Evolutionary conservation across 2,888 invertebrate species (phyloP).

Genomic region (Ctena decussata): DNA sequence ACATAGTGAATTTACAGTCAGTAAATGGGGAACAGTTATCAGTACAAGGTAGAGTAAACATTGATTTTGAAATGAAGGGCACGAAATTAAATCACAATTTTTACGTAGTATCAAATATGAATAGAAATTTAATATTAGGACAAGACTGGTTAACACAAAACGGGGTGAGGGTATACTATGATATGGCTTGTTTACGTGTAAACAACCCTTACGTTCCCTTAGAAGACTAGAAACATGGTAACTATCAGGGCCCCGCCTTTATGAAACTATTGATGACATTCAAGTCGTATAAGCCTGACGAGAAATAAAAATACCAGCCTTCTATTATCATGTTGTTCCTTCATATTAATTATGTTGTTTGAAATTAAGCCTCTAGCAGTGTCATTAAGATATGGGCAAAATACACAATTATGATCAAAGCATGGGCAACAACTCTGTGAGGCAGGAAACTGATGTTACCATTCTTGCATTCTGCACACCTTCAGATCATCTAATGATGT

Average conservation of each 20-base stretch:
- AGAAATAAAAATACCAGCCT: background rate
- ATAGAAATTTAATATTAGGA: slow-evolving; percentile 29
- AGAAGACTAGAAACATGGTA: slow-evolving; percentile 53
- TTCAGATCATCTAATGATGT: too few relatives aligned
- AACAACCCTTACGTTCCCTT: slow-evolving; percentile 19
- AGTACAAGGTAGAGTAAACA: slow-evolving; percentile 16
- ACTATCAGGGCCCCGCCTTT: too few relatives aligned
- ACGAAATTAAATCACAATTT: slow-evolving; percentile 17
- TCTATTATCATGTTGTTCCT: too few relatives aligned
- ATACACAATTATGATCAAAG: too few relatives aligned
- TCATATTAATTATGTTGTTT: too few relatives aligned
- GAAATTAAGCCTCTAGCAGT: too few relatives aligned
- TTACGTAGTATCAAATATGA: slow-evolving; percentile 11
- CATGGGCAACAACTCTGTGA: too few relatives aligned
- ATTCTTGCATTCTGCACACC: too few relatives aligned
- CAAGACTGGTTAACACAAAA: slow-evolving; percentile 18
- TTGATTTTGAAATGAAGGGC: slow-evolving; percentile 21
- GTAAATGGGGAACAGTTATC: slow-evolving; percentile 11
- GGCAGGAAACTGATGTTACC: too few relatives aligned
- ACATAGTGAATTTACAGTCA: slow-evolving; percentile 25
- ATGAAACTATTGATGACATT: too few relatives aligned
- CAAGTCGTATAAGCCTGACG: too few relatives aligned
- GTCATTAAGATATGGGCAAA: too few relatives aligned
- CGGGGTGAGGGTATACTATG: slow-evolving; percentile 32
- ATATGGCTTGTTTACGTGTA: slow-evolving; percentile 32